phyloP scores from a whole-genome alignment of 2,888 invertebrate species.

The Theodoxus fluviatilis region DNA sequence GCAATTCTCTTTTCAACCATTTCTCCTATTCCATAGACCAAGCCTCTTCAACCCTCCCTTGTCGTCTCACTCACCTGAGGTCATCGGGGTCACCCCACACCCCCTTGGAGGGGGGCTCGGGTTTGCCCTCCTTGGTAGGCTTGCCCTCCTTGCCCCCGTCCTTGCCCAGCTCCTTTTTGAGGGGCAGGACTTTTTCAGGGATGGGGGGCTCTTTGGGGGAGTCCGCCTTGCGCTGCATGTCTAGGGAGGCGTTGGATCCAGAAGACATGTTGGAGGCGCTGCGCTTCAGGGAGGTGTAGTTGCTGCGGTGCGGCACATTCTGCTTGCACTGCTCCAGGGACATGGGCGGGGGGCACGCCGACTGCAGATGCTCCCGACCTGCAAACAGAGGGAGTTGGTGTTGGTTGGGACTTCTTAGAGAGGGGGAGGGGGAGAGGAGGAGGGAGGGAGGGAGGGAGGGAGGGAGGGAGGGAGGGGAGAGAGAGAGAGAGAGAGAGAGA shows the following conservation, averaged over 20 bases:
- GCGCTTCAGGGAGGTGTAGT: conserved; percentile 63
- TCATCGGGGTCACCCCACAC: conserved; percentile 1
- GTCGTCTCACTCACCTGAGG: neutral
- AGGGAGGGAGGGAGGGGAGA: too few species aligned
- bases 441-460: too few species aligned
- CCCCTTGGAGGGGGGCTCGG: neutral
- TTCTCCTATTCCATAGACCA: too few species aligned
- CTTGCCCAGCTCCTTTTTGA: conserved; percentile 26
- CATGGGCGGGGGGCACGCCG: conserved; percentile 62
- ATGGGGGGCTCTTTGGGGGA: conserved; percentile 46
- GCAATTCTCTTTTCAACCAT: too few species aligned
- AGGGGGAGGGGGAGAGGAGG: too few species aligned
- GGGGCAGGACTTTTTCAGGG: conserved; percentile 33
- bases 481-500: too few species aligned
- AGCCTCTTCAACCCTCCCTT: too few species aligned
- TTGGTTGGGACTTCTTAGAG: too few species aligned
- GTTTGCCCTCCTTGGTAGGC: conserved; percentile 10
- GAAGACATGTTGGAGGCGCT: conserved; percentile 62
- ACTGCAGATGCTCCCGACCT: conserved; percentile 56
- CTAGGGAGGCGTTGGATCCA: conserved; percentile 46
- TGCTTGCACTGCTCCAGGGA: conserved; percentile 63
- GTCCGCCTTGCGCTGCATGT: conserved; percentile 54
- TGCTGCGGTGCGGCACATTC: conserved; percentile 57
- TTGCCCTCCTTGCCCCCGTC: neutral
- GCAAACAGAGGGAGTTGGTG: conserved; percentile 30